Conservation (phyloP, 2,888 invertebrate genomes). For the Nudaria mundana region DNA sequence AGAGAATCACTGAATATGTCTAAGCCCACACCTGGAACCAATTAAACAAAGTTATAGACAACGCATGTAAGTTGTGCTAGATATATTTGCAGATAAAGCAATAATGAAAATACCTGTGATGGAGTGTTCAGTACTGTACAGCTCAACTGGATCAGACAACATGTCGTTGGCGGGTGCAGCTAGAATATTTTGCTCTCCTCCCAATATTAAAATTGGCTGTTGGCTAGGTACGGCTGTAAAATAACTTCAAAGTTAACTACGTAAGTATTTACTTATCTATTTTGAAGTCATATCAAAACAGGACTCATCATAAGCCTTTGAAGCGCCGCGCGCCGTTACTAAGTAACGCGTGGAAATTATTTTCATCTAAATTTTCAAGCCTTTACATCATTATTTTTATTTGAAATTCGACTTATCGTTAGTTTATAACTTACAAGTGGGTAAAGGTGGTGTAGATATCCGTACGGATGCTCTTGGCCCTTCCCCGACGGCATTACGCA, state of each 20-base stretch:
- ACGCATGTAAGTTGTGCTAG: no score
- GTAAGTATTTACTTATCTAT: neutral
- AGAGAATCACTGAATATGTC: constrained; percentile 87
- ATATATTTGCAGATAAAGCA: neutral
- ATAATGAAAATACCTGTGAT: constrained; percentile 58
- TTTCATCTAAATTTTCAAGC: no score
- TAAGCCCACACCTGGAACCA: constrained; percentile 85
- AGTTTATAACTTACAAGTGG: constrained; percentile 84
- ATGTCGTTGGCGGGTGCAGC: constrained; percentile 85
- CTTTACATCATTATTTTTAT: no score
- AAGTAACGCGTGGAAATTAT: no score
- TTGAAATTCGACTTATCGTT: no score
- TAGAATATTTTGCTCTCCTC: constrained; percentile 84
- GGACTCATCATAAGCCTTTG: no score
- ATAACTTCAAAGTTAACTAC: neutral
- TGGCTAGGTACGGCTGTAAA: constrained; percentile 83
- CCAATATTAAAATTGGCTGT: constrained; percentile 86
- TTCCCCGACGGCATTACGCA: constrained; percentile 90
- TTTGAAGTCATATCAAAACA: no score
- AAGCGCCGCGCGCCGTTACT: no score
- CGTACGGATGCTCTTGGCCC: constrained; percentile 85
- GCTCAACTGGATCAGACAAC: constrained; percentile 83
- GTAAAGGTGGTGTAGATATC: constrained; percentile 85
- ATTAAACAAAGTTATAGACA: constrained; percentile 2
- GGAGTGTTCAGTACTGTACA: constrained; percentile 81